Percentiles rank a stretch among this genome's conserved stretches.
Conservation (phyloP, 1,140 invertebrate genomes). For the Sogatella furcifera region DNA sequence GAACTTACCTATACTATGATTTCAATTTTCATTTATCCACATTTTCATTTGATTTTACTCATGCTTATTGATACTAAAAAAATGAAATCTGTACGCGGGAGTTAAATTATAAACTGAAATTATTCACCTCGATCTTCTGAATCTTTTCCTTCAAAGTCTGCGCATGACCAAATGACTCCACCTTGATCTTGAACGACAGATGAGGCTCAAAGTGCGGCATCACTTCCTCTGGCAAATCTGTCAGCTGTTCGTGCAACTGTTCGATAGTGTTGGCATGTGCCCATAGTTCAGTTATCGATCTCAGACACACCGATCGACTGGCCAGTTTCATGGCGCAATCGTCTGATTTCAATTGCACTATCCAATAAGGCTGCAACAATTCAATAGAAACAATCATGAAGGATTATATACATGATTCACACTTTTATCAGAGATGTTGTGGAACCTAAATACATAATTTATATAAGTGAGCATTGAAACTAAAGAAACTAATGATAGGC, state of each 20-base stretch:
- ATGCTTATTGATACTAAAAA: too few species aligned
- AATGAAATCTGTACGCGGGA: too few species aligned
- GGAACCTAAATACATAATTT: too few species aligned
- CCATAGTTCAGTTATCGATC: conserved; percentile 71
- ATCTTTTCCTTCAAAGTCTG: conserved; percentile 67
- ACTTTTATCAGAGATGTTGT: too few species aligned
- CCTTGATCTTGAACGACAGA: conserved; percentile 66
- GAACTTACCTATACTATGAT: too few species aligned
- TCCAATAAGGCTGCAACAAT: conserved; percentile 57
- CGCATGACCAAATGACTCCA: conserved; percentile 82
- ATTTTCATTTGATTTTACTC: too few species aligned
- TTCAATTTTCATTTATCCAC: too few species aligned
- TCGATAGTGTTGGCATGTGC: conserved; percentile 42
- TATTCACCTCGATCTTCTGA: conserved; percentile 67
- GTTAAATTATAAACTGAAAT: too few species aligned
- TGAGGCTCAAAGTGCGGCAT: conserved; percentile 40
- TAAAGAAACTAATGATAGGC: too few species aligned
- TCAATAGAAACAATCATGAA: too few species aligned
- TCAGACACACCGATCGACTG: conserved; percentile 62
- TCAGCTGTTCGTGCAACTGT: conserved; percentile 52
- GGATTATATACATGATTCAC: too few species aligned
- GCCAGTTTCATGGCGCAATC: conserved; percentile 49
- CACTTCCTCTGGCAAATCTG: conserved; percentile 38
- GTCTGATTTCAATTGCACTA: conserved; percentile 57
- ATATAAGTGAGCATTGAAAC: too few species aligned